Conservation (phyloP, 2,113 vertebrate genomes). For the Rhagologus leucostigma region DNA sequence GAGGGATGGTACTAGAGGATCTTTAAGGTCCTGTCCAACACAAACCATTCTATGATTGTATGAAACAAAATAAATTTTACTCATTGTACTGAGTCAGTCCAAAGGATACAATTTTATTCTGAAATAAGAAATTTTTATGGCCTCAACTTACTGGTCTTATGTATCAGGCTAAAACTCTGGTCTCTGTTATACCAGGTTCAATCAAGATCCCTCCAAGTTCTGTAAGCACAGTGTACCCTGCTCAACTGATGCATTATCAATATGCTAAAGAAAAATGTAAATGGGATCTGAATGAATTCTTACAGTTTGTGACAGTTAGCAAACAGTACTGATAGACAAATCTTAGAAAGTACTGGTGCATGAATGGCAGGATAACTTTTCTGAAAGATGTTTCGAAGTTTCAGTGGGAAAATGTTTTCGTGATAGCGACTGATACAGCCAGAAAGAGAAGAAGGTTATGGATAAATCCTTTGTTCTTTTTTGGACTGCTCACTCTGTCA, state of each 20-base stretch:
- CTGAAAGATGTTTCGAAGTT: neutral
- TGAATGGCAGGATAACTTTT: neutral
- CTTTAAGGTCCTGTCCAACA: neutral
- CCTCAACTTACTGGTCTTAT: neutral
- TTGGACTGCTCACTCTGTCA: neutral
- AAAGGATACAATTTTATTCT: neutral
- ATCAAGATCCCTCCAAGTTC: neutral
- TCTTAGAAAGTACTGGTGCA: neutral
- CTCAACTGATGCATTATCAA: neutral
- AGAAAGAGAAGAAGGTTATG: neutral
- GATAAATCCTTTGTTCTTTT: neutral
- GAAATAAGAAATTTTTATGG: neutral
- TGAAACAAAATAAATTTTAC: neutral
- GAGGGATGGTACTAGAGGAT: neutral
- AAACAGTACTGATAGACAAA: neutral
- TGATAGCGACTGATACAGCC: rapidly evolving
- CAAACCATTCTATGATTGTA: neutral
- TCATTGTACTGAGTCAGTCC: neutral
- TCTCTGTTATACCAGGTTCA: neutral
- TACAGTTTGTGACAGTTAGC: neutral
- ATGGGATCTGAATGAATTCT: neutral
- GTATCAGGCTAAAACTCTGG: neutral
- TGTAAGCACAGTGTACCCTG: neutral
- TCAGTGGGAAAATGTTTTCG: neutral
- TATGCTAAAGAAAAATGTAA: neutral